Percentiles rank a stretch among this genome's conserved stretches.
Evolutionary conservation across 2,113 vertebrate species (phyloP).

Genomic region (Myocastor coypus): DNA sequence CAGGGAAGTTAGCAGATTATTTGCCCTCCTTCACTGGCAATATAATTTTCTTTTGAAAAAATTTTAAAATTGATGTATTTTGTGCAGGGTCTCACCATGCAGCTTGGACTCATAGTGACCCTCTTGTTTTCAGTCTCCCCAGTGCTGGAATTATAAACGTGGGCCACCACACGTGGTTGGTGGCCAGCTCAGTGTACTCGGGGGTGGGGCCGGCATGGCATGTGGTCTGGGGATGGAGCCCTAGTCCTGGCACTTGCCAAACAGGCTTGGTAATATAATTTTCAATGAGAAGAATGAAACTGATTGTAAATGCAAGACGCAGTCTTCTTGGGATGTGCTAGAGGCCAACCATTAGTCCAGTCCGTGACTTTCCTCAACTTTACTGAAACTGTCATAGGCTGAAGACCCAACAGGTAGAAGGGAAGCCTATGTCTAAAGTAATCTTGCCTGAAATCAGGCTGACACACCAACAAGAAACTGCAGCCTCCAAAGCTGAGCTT

Average conservation of each 20-base stretch:
- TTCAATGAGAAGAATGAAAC: background rate
- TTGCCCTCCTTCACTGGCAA: background rate
- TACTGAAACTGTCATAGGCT: background rate
- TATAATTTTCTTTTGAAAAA: background rate
- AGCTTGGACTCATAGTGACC: too few relatives aligned
- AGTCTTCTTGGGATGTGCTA: background rate
- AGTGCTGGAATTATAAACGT: too few relatives aligned
- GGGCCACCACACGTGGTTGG: too few relatives aligned
- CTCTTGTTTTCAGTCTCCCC: too few relatives aligned
- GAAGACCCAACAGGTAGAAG: slow-evolving; percentile 25
- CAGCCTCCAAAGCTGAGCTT: slow-evolving; percentile 23
- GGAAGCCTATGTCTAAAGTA: background rate
- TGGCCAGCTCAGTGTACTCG: too few relatives aligned
- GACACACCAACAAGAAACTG: slow-evolving; percentile 13
- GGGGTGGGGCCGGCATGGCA: too few relatives aligned
- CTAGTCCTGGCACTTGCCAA: too few relatives aligned
- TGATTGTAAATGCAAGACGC: background rate
- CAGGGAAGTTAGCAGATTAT: background rate
- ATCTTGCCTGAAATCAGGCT: background rate
- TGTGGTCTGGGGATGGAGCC: too few relatives aligned
- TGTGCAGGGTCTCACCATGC: too few relatives aligned
- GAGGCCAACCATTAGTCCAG: background rate
- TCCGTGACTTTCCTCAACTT: background rate
- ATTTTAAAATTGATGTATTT: too few relatives aligned
- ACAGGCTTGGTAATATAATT: background rate